Evolutionary conservation across 2,797 vertebrate genomes (phyloP), one percentile per base, ranked within the genome.

Genomic region (Phaenicophaeus curvirostris): DNA sequence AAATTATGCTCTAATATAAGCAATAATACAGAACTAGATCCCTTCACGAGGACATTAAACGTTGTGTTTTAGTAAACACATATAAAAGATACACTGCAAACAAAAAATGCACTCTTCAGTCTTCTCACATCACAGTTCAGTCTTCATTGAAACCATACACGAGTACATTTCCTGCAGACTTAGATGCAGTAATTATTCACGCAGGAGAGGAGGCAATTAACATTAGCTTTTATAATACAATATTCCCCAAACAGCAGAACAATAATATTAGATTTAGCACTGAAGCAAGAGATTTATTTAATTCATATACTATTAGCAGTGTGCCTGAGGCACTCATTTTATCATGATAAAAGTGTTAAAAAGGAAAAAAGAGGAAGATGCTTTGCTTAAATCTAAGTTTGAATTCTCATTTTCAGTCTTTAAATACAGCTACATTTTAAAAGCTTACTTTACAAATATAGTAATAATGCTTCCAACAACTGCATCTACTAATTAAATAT

Each of bases 331-430:
- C 24, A 41, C 42, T 65, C 33, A 77, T 61, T 92, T 93, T 72
- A 53, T 75, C 87, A 90, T 72, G 66, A 77, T 23, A 76, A 93
- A 91, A 83, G 24, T 61, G 31, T 55, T 84, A 41, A 71, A 86
- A 81, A 85, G 25, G 39, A 67, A 78, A 53, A 48, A 33, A 74
- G 30, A 59, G 65, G n/a, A 87, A 90, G 23, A 90, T 31, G 12
- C 17, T 91, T 85, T 87, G 31, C 25, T 69, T 66, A 69, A 79
- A 61, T 46, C 46, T 46, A 51, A 82, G 50, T 65, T 31, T 67
- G 71, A 92, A 90, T 65, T 95, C 80, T 92, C 41, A 79, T 90
- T 89, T 96, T 85, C 50, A 73, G 39, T 91, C 83, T 87, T 89
- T 39, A 95, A 94, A 84, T 67, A 57, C 57, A 83, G 83, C 20